These are phyloP conservation scores for Tipula confusa DNA, from an alignment of 2,888 invertebrate genomes.

Conservation along the genomic window DNA sequence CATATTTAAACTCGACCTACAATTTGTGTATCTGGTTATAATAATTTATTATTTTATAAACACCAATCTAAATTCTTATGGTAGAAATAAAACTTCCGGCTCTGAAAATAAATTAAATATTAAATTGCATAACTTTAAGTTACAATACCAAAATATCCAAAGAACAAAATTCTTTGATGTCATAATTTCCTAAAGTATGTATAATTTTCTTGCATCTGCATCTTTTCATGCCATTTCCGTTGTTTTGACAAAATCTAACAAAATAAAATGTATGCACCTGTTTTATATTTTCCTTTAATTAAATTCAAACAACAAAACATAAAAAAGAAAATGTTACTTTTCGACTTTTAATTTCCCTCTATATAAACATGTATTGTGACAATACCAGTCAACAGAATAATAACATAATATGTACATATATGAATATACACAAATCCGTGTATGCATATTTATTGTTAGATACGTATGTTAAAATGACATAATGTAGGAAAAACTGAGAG, in stretches of 20 bases:
- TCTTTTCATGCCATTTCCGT: not conserved
- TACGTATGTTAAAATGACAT: not conserved
- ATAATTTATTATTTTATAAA: too few relatives aligned
- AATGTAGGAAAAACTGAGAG: not conserved
- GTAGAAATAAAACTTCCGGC: too few relatives aligned
- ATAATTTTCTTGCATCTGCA: not conserved
- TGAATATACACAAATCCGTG: not conserved
- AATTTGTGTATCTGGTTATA: too few relatives aligned
- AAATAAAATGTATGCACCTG: not conserved
- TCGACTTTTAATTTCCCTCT: not conserved
- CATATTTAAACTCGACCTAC: too few relatives aligned
- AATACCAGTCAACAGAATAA: not conserved
- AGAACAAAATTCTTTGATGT: too few relatives aligned
- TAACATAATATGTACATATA: not conserved
- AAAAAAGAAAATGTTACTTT: not conserved
- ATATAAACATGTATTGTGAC: not conserved
- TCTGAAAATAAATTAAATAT: too few relatives aligned
- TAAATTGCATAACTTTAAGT: too few relatives aligned
- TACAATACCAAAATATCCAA: too few relatives aligned
- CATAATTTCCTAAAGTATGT: too few relatives aligned
- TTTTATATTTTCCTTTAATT: not conserved
- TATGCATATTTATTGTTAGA: not conserved
- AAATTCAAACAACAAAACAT: not conserved
- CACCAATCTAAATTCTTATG: too few relatives aligned
- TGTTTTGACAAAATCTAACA: not conserved